A percentile compares a stretch with the other conserved stretches of the same genome.
Conservation (phyloP, 1,140 invertebrate genomes). For the Ceratina australensis region DNA sequence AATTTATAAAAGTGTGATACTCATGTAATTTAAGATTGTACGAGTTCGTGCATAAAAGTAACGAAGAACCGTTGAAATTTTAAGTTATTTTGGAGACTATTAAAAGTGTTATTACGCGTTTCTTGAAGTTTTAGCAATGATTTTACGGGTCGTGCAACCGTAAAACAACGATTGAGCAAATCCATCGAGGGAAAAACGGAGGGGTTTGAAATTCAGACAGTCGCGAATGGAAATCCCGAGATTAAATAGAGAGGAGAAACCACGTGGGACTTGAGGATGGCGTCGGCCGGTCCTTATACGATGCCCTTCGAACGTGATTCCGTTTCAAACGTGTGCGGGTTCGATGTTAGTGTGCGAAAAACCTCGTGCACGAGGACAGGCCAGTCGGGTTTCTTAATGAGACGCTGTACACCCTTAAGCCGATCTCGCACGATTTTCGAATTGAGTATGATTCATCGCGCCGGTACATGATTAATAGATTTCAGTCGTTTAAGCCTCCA, state of each 20-base stretch:
- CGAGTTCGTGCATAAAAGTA: too few species aligned
- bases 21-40: too few species aligned
- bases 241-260: slow-evolving; percentile 11
- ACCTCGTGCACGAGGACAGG: slow-evolving; percentile 31
- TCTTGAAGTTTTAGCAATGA: too few species aligned
- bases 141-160: too few species aligned
- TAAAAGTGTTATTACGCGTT: too few species aligned
- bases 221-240: slow-evolving; percentile 11
- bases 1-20: too few species aligned
- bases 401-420: background rate
- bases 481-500: too few species aligned
- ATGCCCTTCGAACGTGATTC: background rate
- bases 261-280: slow-evolving; percentile 6
- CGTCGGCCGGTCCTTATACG: slow-evolving; percentile 2
- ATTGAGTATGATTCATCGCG: too few species aligned
- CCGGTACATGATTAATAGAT: too few species aligned
- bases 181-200: background rate
- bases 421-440: too few species aligned
- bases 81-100: too few species aligned
- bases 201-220: background rate
- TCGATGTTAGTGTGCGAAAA: slow-evolving; percentile 37
- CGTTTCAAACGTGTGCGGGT: background rate
- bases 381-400: slow-evolving; percentile 60
- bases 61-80: too few species aligned
- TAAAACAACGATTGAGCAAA: background rate